Evolutionary conservation across 1,140 invertebrate species (phyloP).

Genomic region (Elysia chlorotica): DNA sequence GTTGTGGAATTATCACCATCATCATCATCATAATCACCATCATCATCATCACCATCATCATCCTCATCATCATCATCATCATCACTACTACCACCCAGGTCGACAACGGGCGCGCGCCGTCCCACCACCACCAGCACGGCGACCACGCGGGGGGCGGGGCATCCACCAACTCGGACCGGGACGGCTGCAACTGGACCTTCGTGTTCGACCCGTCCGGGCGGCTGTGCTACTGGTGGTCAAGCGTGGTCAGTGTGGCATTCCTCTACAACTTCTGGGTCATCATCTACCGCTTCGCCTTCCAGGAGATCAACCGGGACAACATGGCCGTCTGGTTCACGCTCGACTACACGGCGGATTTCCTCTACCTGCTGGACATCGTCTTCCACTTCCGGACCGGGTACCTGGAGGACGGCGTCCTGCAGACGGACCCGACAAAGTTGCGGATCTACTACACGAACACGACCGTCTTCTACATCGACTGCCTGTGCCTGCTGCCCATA

Average conservation of each 20-base stretch:
- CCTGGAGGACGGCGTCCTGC: slow-evolving; percentile 74
- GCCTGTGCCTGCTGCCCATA: slow-evolving; percentile 93
- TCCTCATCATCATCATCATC: no score
- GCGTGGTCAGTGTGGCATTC: slow-evolving; percentile 93
- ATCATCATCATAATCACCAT: no score
- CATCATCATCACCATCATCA: no score
- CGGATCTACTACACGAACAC: slow-evolving; percentile 98
- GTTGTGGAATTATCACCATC: no score
- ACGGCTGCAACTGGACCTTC: slow-evolving; percentile 72
- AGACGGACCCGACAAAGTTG: slow-evolving; percentile 91
- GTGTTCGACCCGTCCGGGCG: slow-evolving; percentile 63
- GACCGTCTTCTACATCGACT: slow-evolving; percentile 98
- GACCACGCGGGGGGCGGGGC: no score
- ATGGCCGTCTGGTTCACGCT: slow-evolving; percentile 93
- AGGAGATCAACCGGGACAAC: slow-evolving; percentile 77
- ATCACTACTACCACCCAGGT: no score
- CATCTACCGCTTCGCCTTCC: slow-evolving; percentile 97
- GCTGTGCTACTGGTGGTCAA: slow-evolving; percentile 63
- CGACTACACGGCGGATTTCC: slow-evolving; percentile 94
- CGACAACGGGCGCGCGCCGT: no score
- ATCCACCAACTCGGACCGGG: slow-evolving; percentile 65
- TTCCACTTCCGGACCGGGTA: slow-evolving; percentile 98
- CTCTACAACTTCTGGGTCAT: slow-evolving; percentile 98
- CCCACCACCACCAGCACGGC: no score
- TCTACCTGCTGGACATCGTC: slow-evolving; percentile 94